Base-by-base conservation (phyloP, 2,797 vertebrate species). In the Tangara arthus region DNA sequence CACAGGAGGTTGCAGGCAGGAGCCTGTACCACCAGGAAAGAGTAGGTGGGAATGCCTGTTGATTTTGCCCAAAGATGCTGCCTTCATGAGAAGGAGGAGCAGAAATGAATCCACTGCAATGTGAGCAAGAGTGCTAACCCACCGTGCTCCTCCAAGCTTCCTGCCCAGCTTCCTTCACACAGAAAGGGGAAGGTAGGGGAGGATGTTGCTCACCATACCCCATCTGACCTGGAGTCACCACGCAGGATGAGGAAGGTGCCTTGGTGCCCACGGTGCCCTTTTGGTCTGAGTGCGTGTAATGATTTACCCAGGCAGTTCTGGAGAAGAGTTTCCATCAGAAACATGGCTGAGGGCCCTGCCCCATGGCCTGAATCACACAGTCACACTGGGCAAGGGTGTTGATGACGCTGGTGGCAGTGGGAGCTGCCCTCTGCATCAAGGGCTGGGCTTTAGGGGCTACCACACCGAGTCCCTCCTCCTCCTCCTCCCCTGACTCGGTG, bases 331-430 rank as follows among this genome's bases (percentile, higher is more conserved):
- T 57, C 52, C 30, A 18, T 65, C 66, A 47, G 64, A 53, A 47
- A 47, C 0, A 0, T 2, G 32, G 7, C 42, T 35, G 12, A 75
- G 22, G 46, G 42, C 46, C 16, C 15, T 65, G 72, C 56, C 52
- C 44, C 8, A 0, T 10, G 46, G 42, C 35, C 63, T 89, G 79
- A 66, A 55, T 32, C 52, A 27, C 42, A 19, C 12, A 26, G 64
- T 59, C 35, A 23, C 2, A 2, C 24, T 27, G 49, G 16, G 10
- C n/a, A 30, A 73, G 28, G 55, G 10, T 56, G 26, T 3, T 47
- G 53, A 35, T 52, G 30, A n/a, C 0, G 0, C 0, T 64, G 82
- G 37, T 52, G 80, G 18, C 0, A 0, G 18, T 42, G 61, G 61
- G 28, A 82, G 4, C 37, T 10, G 10, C 34, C 18, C 42, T 78